These are phyloP conservation scores for Stomatorhinus walkeri DNA, from an alignment of 2,797 vertebrate genomes.

Conservation along the genomic window DNA sequence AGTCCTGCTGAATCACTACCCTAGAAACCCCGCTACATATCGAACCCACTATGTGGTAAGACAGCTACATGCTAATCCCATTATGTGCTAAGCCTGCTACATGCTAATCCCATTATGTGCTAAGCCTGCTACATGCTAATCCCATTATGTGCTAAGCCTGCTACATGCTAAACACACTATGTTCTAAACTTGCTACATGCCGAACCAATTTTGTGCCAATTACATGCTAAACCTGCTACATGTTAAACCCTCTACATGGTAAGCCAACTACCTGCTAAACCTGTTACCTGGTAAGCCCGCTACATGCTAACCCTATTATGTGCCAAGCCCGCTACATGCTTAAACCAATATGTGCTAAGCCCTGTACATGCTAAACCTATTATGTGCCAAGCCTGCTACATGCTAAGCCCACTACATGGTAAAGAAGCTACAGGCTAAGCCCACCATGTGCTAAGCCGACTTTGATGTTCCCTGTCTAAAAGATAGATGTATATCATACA, in stretches of 20 bases:
- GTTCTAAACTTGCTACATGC: not conserved
- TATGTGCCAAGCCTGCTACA: not conserved
- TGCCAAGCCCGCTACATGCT: not conserved
- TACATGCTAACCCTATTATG: not conserved
- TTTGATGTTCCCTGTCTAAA: not conserved
- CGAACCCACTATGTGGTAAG: not conserved
- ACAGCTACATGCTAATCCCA: not conserved
- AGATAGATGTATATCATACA: not conserved
- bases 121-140: not conserved
- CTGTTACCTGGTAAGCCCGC: not conserved
- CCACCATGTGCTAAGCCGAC: not conserved
- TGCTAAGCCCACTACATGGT: not conserved
- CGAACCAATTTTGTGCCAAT: too few relatives aligned
- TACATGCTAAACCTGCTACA: not conserved
- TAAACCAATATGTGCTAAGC: not conserved
- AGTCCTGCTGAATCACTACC: not conserved
- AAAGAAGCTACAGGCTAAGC: not conserved
- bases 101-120: not conserved
- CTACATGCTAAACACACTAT: not conserved
- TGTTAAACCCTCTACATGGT: not conserved
- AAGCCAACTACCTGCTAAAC: not conserved
- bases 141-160: not conserved
- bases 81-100: not conserved
- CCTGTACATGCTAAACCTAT: not conserved
- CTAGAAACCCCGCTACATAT: not conserved